Base-by-base conservation (phyloP, 2,888 invertebrate genomes). In the Adelphocoris suturalis region DNA sequence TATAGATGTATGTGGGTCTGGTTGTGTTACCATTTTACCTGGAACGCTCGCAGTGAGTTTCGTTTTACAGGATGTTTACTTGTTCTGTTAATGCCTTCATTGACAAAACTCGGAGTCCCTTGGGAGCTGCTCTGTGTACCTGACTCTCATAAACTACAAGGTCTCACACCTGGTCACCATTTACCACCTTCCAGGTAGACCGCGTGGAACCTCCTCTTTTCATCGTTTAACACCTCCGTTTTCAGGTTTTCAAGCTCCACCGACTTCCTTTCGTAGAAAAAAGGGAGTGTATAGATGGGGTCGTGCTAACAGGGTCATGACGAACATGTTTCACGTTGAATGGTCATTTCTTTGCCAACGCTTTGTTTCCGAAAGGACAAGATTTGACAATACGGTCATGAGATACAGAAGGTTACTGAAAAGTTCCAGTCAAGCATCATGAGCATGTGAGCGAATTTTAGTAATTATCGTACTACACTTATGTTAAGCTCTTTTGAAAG, bases 81-180 rank as follows among this genome's bases (percentile, higher is more conserved):
- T n/a, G 7, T 57, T n/a, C 57, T 5, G 52, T 37, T 37, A 7
- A 7, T 52, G 52, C 52, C 52, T 52, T 16, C 52, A 52, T 52
- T 52, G 52, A 52, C 52, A 12, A 52, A 52, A 52, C 52, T 52
- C 52, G 11, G 52, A 12, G 52, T 52, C 52, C 12, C 52, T n/a
- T 57, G 27, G 23, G 27, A 12, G 23, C 19, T 23, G 27, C 1
- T 3, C 23, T 27, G 68, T 23, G 23, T 68, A 68, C 68, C 68
- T 68, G 68, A 61, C 61, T 68, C n/a, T n/a, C 68, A 68, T 68
- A 68, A 68, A 68, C 68, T 68, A 68, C 68, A 68, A 68, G 68
- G 19, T 19, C 61, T 61, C 23, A 23, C 68, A 68, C 68, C 68
- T 68, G 68, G 68, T 12, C 68, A 27, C 68, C 68, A 68, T 68